These are phyloP conservation scores for Ambastaia sidthimunki DNA, from an alignment of 2,797 vertebrate species.

Conservation along the genomic window DNA sequence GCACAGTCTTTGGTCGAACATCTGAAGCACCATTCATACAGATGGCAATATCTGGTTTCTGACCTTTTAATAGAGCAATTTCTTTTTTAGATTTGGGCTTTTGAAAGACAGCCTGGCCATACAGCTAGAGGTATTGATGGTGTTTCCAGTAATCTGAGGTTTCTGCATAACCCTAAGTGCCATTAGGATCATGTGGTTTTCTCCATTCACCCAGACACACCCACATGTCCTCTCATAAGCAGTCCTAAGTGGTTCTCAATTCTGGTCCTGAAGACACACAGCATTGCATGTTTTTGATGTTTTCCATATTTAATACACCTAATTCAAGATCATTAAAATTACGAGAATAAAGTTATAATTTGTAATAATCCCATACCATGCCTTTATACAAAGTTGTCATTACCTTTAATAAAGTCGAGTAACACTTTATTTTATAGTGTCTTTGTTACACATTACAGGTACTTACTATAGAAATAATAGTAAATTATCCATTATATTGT, in stretches of 20 bases:
- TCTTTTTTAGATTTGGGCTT: slow-evolving; percentile 75
- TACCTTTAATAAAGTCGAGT: no score
- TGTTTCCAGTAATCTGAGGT: slow-evolving; percentile 76
- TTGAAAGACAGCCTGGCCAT: slow-evolving; percentile 35
- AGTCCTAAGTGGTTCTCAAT: background rate
- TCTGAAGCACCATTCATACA: slow-evolving; percentile 12
- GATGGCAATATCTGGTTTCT: slow-evolving; percentile 75
- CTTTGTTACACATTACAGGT: no score
- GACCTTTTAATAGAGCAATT: slow-evolving; percentile 78
- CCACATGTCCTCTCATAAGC: background rate
- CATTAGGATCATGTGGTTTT: slow-evolving; percentile 64
- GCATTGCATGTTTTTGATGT: background rate
- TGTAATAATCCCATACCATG: no score
- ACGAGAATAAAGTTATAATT: no score
- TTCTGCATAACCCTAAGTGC: slow-evolving; percentile 68
- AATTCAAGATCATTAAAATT: background rate
- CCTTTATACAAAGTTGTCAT: no score
- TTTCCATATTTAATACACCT: background rate
- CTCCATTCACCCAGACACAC: background rate
- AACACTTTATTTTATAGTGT: no score
- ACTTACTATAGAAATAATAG: no score
- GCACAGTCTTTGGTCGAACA: slow-evolving; percentile 31
- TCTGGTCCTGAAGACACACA: background rate
- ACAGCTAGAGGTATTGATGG: slow-evolving; percentile 76
- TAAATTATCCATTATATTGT: no score